These are phyloP conservation scores for Erythrocebus patas DNA, from an alignment of 2,113 vertebrate species.

Conservation along the genomic window DNA sequence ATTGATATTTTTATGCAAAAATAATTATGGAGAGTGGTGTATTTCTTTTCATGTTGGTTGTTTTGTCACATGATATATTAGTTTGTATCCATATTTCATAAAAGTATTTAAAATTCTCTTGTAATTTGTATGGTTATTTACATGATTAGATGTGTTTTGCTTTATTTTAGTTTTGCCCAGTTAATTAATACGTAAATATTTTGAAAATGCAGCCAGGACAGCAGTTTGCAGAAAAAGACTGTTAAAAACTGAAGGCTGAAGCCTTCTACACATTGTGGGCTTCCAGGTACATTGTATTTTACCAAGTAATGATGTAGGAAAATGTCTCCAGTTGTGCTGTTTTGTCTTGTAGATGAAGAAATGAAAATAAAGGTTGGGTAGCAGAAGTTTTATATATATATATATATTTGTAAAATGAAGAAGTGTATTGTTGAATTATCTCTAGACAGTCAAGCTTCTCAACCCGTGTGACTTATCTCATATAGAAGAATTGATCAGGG, in stretches of 20 bases:
- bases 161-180: background rate
- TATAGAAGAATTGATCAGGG: background rate
- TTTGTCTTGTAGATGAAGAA: background rate
- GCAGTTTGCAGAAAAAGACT: background rate
- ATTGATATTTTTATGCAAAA: background rate
- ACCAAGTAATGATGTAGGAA: background rate
- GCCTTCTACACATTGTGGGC: background rate
- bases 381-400: background rate
- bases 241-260: background rate
- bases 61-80: background rate
- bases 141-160: background rate
- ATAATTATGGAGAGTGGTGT: background rate
- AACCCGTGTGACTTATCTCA: background rate
- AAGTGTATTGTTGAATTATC: background rate
- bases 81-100: background rate
- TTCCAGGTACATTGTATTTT: background rate
- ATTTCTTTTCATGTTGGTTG: constrained; percentile 19
- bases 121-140: background rate
- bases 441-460: background rate
- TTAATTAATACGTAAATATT: background rate
- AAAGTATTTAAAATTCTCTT: background rate
- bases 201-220: background rate
- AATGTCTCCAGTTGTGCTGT: background rate
- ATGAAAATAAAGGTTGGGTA: background rate
- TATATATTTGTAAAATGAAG: background rate